phyloP scores from a whole-genome alignment of 2,113 vertebrate genomes.

The Eolophus roseicapilla region DNA sequence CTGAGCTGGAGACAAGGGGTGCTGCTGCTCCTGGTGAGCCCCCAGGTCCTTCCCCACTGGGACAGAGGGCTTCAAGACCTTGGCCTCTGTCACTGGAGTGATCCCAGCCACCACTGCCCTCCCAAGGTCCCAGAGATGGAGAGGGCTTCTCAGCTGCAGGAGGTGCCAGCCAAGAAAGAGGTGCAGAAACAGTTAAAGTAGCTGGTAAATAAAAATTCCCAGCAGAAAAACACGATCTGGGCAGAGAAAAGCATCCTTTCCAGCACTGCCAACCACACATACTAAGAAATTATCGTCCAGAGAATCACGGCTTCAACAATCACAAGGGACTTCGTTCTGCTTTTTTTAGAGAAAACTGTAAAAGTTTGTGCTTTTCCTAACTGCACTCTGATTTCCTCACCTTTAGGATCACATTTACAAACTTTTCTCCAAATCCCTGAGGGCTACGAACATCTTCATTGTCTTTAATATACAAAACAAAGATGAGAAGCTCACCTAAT shows the following conservation, averaged over 20 bases:
- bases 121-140: background rate
- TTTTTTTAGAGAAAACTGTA: background rate
- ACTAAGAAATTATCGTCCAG: background rate
- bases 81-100: rapidly evolving
- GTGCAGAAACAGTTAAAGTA: background rate
- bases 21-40: background rate
- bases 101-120: background rate
- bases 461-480: background rate
- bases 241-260: conserved; percentile 26
- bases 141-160: background rate
- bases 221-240: background rate
- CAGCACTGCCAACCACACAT: conserved; percentile 13
- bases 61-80: rapidly evolving
- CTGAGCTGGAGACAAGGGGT: background rate
- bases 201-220: background rate
- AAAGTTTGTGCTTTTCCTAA: conserved; percentile 2
- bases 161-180: background rate
- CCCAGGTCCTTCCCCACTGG: background rate
- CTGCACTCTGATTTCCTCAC: conserved; percentile 15
- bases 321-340: background rate
- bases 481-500: background rate
- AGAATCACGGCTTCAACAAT: background rate
- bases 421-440: background rate
- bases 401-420: background rate
- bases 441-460: background rate